phyloP scores from a whole-genome alignment of 1,140 invertebrate genomes.

The Andrena cerasifolii region DNA sequence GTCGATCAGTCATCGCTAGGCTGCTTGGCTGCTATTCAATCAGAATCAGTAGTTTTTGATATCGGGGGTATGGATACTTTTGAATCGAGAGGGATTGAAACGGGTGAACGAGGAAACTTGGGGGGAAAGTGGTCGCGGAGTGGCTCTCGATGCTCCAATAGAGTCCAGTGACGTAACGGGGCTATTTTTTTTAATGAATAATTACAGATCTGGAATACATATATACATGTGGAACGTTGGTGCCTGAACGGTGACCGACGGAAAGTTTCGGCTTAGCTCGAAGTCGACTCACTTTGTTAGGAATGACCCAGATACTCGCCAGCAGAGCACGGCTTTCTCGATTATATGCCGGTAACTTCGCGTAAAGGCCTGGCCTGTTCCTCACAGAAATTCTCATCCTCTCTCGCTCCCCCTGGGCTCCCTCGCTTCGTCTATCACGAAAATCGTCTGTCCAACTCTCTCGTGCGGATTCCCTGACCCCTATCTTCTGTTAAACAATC shows the following conservation, averaged over 20 bases:
- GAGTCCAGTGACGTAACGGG: not conserved
- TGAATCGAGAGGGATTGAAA: not conserved
- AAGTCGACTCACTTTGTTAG: conserved; percentile 60
- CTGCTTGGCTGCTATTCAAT: too few relatives aligned
- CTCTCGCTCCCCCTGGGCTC: not conserved
- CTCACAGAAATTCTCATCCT: conserved; percentile 51
- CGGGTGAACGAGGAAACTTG: not conserved
- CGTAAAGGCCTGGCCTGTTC: conserved; percentile 43
- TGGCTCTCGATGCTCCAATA: not conserved
- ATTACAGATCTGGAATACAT: conserved; percentile 13
- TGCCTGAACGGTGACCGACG: conserved; percentile 23
- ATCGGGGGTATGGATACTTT: too few relatives aligned
- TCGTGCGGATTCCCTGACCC: not conserved
- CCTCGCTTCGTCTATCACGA: conserved; percentile 12
- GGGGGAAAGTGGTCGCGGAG: not conserved
- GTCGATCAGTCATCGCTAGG: too few relatives aligned
- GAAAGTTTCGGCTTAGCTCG: conserved; percentile 40
- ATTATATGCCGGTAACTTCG: conserved; percentile 53
- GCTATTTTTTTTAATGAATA: conserved; percentile 20
- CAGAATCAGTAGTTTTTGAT: too few relatives aligned
- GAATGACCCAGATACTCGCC: conserved; percentile 67
- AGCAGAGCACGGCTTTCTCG: conserved; percentile 37
- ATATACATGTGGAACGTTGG: not conserved
- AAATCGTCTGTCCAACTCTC: conserved; percentile 19
- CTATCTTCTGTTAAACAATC: conserved; percentile 32